Evolutionary conservation across 2,113 vertebrate genomes (phyloP).

Genomic region (Heptranchias perlo): DNA sequence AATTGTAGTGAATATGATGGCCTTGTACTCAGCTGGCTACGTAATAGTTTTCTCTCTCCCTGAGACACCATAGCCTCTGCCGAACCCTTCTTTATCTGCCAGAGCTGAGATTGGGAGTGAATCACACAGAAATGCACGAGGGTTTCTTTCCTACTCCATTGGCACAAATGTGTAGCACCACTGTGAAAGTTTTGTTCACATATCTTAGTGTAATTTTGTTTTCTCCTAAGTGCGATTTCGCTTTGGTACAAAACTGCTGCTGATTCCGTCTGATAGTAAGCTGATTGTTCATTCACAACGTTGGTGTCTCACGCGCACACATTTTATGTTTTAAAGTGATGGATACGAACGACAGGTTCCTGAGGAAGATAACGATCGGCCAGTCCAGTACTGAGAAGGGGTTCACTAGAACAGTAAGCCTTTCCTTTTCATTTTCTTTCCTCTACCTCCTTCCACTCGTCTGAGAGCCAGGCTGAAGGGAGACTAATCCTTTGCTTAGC

Average conservation of each 20-base stretch:
- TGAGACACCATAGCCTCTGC: background rate
- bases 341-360: conserved; percentile 94
- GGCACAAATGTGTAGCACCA: background rate
- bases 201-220: background rate
- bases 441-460: background rate
- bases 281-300: background rate
- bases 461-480: background rate
- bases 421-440: background rate
- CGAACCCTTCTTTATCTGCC: background rate
- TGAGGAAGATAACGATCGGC: conserved; percentile 91
- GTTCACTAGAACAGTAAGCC: conserved; percentile 71
- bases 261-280: background rate
- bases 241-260: background rate
- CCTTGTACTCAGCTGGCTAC: background rate
- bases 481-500: background rate
- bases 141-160: background rate
- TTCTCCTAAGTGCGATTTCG: background rate
- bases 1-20: background rate
- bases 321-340: conserved; percentile 61
- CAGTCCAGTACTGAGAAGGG: conserved; percentile 88
- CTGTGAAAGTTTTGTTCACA: conserved; percentile 39
- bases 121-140: background rate
- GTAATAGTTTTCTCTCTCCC: background rate
- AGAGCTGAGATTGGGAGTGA: background rate
- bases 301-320: background rate